A percentile compares a stretch with the other conserved stretches of the same genome.
phyloP scores from a whole-genome alignment of 1,140 invertebrate genomes.

The Musca vetustissima region DNA sequence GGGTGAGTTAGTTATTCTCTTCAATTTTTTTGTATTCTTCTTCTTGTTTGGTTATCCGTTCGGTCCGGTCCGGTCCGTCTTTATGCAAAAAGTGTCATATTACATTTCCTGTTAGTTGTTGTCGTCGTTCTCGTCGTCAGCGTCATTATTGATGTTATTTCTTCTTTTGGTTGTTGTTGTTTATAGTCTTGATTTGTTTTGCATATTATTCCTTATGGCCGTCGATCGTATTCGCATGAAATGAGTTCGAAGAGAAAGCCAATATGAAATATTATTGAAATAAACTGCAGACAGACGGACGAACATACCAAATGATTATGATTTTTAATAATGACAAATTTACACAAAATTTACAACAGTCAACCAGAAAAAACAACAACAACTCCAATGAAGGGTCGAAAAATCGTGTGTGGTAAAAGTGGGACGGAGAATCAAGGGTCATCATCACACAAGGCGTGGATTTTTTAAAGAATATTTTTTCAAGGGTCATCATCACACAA shows the following conservation, averaged over 20 bases:
- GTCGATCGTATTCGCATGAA: too few species aligned
- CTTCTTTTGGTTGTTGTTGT: not conserved
- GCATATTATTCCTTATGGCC: conserved; percentile 27
- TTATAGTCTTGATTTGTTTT: not conserved
- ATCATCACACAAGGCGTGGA: too few species aligned
- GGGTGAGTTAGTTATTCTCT: not conserved
- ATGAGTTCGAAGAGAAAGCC: conserved; percentile 1
- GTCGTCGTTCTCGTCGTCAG: not conserved
- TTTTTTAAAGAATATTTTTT: too few species aligned
- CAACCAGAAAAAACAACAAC: not conserved
- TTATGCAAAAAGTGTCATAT: conserved; percentile 47
- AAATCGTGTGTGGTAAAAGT: not conserved
- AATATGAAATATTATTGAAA: conserved; percentile 18
- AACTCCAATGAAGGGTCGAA: not conserved
- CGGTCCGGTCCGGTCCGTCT: too few species aligned
- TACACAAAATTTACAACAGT: conserved; percentile 31
- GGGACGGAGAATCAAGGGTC: too few species aligned
- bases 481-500: too few species aligned
- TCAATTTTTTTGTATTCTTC: not conserved
- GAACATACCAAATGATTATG: conserved; percentile 33
- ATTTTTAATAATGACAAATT: conserved; percentile 46
- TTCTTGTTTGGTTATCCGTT: not conserved
- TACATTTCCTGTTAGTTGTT: conserved; percentile 47
- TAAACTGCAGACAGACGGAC: too few species aligned
- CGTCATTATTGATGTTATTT: not conserved